Percentiles rank a stretch among this genome's conserved stretches.
These are phyloP conservation scores for Pelobates cultripes DNA, from an alignment of 2,797 vertebrate species.

Conservation along the genomic window DNA sequence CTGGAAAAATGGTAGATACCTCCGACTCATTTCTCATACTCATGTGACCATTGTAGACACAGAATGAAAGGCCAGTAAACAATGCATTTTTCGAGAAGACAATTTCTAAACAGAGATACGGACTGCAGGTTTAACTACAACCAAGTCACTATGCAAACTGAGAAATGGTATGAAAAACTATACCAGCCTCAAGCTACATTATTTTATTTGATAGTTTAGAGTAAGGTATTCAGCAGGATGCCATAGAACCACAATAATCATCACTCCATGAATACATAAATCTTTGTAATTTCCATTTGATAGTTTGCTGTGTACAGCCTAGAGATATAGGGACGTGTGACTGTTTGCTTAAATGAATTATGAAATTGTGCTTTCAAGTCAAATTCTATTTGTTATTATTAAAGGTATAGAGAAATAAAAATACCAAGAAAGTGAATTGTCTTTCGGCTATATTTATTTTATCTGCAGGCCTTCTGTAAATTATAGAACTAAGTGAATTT, in stretches of 20 bases:
- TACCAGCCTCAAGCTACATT: conserved; percentile 34
- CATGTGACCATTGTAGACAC: too few relatives aligned
- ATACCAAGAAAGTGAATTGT: neutral
- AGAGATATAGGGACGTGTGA: conserved; percentile 22
- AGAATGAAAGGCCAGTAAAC: too few relatives aligned
- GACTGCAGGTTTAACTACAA: conserved; percentile 4
- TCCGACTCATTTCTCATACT: too few relatives aligned
- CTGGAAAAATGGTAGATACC: too few relatives aligned
- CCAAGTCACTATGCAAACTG: conserved; percentile 29
- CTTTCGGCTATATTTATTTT: neutral
- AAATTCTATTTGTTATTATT: conserved; percentile 36
- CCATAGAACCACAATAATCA: conserved; percentile 43
- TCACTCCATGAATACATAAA: conserved; percentile 51
- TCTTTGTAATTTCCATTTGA: conserved; percentile 50
- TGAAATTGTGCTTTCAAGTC: conserved; percentile 19
- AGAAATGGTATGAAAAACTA: conserved; percentile 29
- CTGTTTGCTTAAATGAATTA: conserved; percentile 29
- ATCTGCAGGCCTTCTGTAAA: neutral
- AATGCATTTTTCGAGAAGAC: neutral
- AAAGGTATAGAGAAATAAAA: conserved; percentile 26
- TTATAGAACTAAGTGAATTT: neutral
- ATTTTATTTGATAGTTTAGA: conserved; percentile 38
- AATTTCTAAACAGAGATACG: conserved; percentile 17
- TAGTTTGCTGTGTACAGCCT: conserved; percentile 43
- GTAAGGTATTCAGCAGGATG: conserved; percentile 30